Base-by-base conservation (phyloP, 2,888 invertebrate genomes). In the Sinelater perroti region DNA sequence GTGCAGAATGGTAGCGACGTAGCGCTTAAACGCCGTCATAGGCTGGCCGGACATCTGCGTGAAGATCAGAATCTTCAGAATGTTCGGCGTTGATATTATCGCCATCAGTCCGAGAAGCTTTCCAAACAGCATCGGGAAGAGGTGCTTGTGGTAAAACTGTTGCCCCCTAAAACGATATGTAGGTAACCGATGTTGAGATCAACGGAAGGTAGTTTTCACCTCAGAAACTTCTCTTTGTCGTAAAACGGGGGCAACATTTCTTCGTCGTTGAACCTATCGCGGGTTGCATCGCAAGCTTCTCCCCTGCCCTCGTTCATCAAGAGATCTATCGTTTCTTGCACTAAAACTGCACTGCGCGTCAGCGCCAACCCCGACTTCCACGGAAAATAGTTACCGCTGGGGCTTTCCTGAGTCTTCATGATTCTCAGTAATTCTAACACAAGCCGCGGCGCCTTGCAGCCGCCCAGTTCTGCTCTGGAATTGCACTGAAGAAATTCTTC, bases 81-180 rank as follows among this genome's bases (percentile, higher is more conserved):
- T 88, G 2, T 89, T 87, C 0, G 90, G 89, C 45, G 93, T 81
- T 1, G 91, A 81, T 58, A 95, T 80, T 14, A 94, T 86, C 0
- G 87, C 82, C 8, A 93, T 77, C 17, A 95, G 79, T 0, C 94
- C 95, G 44, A 85, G 79, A 28, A 93, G 76, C 85, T 93, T 93
- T 0, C 87, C 84, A 0, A 87, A 80, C 61, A 87, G 83, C 71
- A 93, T 81, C 1, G 86, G 80, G 72, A 88, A 90, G 46, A 88
- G 80, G 74, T 93, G 85, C 54, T 87, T 82, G 66, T 80, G 79
- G 75, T 87, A 91, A 73, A 89, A 91, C 11, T 80, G 75, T 67
- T 91, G 91, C 0, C 90, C 95, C 64, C 90, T 90, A 77, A 35
- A 78, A 78, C n/a, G 4, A n/a, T 30, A 30, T 4, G 3, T 30